Evolutionary conservation across 2,888 invertebrate species (phyloP).

Genomic region (Eupithecia subfuscata): DNA sequence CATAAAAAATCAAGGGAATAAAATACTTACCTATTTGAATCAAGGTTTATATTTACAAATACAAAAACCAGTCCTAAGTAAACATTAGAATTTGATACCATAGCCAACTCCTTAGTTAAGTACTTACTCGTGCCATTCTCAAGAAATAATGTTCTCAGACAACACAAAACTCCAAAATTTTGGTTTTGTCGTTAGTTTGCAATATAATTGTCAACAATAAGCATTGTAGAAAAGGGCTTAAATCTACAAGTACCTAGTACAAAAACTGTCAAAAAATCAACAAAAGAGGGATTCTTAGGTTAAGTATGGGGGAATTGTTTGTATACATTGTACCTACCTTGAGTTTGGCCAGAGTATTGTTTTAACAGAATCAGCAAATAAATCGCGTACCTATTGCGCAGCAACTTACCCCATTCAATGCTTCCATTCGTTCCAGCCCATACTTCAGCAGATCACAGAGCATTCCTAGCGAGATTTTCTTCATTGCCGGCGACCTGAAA

Average conservation of each 20-base stretch:
- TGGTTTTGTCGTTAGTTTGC: no score
- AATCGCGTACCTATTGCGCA: neutral
- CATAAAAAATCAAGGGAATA: neutral
- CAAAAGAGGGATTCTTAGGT: no score
- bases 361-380: neutral
- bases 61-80: neutral
- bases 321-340: neutral
- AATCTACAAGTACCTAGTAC: no score
- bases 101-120: neutral
- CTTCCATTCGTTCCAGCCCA: conserved; percentile 92
- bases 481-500: conserved; percentile 87
- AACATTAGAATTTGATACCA: neutral
- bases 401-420: conserved; percentile 89
- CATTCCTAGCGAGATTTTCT: conserved; percentile 88
- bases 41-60: neutral
- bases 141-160: neutral
- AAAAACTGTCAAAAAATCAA: no score
- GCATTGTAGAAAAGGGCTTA: no score
- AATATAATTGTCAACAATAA: no score
- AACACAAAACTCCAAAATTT: neutral
- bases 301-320: neutral
- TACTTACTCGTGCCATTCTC: neutral
- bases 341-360: neutral
- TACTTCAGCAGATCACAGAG: conserved; percentile 91
- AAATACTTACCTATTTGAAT: neutral